These are phyloP conservation scores for Idris sp. DNA, from an alignment of 1,140 invertebrate genomes.

Conservation along the genomic window DNA sequence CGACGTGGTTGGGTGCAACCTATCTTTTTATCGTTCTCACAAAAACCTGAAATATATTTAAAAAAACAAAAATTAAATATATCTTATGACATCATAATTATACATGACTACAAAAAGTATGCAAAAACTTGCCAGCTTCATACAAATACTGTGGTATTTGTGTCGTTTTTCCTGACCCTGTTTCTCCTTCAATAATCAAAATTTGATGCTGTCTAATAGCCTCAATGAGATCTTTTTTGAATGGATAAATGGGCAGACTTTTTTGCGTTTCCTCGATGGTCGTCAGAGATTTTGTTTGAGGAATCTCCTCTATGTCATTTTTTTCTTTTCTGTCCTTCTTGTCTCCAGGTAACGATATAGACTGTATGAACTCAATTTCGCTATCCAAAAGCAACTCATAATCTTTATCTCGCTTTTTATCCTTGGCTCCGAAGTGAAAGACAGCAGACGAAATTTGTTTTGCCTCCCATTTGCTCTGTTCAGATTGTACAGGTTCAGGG, in stretches of 20 bases:
- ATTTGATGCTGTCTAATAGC: conserved; percentile 94
- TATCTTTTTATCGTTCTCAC: conserved; percentile 88
- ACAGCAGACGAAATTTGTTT: conserved; percentile 96
- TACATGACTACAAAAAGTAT: too few species aligned
- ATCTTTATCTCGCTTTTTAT: conserved; percentile 88
- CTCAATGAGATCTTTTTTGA: conserved; percentile 91
- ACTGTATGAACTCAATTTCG: conserved; percentile 98
- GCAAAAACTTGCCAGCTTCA: conserved; percentile 81
- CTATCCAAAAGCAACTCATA: conserved; percentile 97
- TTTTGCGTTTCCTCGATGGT: conserved; percentile 93
- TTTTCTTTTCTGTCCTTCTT: conserved; percentile 79
- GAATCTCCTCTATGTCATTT: conserved; percentile 80
- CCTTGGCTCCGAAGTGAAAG: conserved; percentile 95
- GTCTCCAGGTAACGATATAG: conserved; percentile 91
- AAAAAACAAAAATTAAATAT: conserved; percentile 2
- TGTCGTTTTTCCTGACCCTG: conserved; percentile 96
- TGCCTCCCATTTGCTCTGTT: conserved; percentile 98
- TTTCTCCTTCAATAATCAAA: conserved; percentile 98
- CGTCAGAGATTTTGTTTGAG: conserved; percentile 86
- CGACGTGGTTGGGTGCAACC: conserved; percentile 89
- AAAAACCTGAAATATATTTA: conserved; percentile 82
- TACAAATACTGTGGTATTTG: conserved; percentile 98
- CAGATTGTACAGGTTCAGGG: conserved; percentile 93
- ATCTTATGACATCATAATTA: too few species aligned
- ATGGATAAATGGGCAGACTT: conserved; percentile 96